Evolutionary conservation across 2,113 vertebrate species (phyloP).

Genomic region (Xyliphius kryptos): DNA sequence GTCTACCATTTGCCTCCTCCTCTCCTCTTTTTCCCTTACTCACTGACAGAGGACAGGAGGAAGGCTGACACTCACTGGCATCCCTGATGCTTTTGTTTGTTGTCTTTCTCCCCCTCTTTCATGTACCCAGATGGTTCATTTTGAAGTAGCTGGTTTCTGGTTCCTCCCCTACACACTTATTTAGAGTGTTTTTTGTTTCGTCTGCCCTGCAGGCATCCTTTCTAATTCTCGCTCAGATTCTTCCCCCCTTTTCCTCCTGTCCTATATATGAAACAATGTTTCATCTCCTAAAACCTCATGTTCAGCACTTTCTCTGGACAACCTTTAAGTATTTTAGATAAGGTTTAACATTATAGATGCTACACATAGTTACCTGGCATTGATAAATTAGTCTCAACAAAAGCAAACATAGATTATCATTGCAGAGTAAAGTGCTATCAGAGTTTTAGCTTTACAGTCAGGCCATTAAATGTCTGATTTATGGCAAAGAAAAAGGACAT

Average conservation of each 20-base stretch:
- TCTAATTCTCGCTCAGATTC: constrained; percentile 1
- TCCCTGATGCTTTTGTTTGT: constrained; percentile 63
- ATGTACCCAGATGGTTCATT: constrained; percentile 72
- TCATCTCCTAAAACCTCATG: not conserved
- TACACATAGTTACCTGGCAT: too few species aligned
- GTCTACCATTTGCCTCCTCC: constrained; percentile 10
- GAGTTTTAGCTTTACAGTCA: not conserved
- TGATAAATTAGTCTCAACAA: too few species aligned
- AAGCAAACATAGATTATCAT: too few species aligned
- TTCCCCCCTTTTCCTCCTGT: not conserved
- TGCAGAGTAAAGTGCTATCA: constrained; percentile 4
- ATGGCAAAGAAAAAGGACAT: constrained; percentile 4
- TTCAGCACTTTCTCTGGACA: constrained; percentile 12
- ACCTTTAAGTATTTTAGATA: too few species aligned
- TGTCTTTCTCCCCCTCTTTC: constrained; percentile 46
- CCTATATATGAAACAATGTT: constrained; percentile 12
- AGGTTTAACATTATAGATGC: too few species aligned
- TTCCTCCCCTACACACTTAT: constrained; percentile 38
- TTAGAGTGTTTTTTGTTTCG: constrained; percentile 44
- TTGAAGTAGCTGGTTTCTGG: constrained; percentile 49
- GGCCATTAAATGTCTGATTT: constrained; percentile 7
- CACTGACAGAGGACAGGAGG: constrained; percentile 21
- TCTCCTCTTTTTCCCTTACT: constrained; percentile 9
- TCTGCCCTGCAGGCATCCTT: constrained; percentile 57
- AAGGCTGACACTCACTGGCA: constrained; percentile 55